Evolutionary conservation across 1,140 invertebrate species (phyloP).

Genomic region (Pygmarrhopalites habei): DNA sequence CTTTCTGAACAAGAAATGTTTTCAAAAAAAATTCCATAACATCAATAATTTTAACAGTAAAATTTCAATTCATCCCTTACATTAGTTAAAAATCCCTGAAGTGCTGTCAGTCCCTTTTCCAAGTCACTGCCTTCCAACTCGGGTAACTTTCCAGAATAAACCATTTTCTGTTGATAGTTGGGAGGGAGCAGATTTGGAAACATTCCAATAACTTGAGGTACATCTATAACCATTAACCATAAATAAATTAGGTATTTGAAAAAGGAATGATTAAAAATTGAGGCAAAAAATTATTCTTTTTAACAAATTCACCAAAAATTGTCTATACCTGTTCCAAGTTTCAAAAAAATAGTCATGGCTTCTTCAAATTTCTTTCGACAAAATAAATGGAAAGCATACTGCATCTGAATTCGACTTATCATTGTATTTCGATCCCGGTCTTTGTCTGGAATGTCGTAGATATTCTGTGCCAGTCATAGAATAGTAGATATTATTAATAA

Average conservation of each 20-base stretch:
- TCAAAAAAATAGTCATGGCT: conserved; percentile 83
- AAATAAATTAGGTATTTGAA: too few relatives aligned
- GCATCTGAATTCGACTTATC: conserved; percentile 77
- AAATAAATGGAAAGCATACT: conserved; percentile 85
- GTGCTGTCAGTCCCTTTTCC: conserved; percentile 76
- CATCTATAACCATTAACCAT: conserved; percentile 58
- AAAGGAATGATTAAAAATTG: too few relatives aligned
- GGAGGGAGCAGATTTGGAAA: conserved; percentile 82
- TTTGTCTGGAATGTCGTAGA: conserved; percentile 72
- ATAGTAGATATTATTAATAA: too few relatives aligned
- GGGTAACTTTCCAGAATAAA: conserved; percentile 53
- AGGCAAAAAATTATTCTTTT: neutral
- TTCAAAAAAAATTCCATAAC: too few relatives aligned
- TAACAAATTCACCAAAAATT: neutral
- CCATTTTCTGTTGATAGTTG: conserved; percentile 49
- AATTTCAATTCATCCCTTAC: too few relatives aligned
- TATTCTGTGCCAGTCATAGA: too few relatives aligned
- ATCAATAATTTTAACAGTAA: too few relatives aligned
- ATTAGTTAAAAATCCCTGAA: conserved; percentile 82
- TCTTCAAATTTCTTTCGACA: conserved; percentile 76
- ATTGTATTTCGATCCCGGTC: conserved; percentile 65
- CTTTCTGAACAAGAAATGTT: too few relatives aligned
- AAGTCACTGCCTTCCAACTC: conserved; percentile 73
- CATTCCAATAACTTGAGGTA: conserved; percentile 85
- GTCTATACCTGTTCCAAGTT: conserved; percentile 62